Percentiles rank a stretch among this genome's conserved stretches.
Conservation (phyloP, 2,113 vertebrate species). For the Zosterops lateralis region DNA sequence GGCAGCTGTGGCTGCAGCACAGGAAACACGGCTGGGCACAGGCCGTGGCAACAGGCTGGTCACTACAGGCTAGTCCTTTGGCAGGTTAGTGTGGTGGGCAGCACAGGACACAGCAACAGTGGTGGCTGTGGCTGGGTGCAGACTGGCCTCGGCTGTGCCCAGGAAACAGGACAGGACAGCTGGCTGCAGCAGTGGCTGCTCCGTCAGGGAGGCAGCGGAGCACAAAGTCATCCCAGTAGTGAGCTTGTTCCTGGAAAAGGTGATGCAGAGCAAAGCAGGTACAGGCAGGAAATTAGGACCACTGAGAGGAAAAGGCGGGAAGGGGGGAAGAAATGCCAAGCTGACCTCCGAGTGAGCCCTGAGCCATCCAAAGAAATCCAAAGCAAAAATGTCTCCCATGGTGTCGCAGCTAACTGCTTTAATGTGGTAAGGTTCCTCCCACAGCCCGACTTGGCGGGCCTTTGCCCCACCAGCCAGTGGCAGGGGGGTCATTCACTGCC, state of each 20-base stretch:
- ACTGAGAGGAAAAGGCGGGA: not conserved
- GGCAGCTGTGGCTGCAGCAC: not conserved
- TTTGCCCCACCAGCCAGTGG: not conserved
- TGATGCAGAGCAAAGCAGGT: too few relatives aligned
- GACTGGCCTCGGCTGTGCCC: not conserved
- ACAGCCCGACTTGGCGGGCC: too few relatives aligned
- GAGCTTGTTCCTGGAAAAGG: not conserved
- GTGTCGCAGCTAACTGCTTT: not conserved
- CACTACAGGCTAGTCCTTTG: fast-evolving
- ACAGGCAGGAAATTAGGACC: not conserved
- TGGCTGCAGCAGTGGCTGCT: not conserved
- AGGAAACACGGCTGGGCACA: too few relatives aligned
- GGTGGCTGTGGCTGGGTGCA: too few relatives aligned
- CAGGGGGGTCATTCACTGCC: fast-evolving
- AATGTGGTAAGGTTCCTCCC: not conserved
- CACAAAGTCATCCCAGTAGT: fast-evolving
- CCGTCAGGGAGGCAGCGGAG: too few relatives aligned
- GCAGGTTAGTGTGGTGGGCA: not conserved
- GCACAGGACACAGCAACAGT: not conserved
- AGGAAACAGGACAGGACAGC: too few relatives aligned
- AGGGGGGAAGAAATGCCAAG: not conserved
- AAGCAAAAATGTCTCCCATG: fast-evolving
- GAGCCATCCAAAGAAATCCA: not conserved
- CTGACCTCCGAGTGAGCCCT: fast-evolving
- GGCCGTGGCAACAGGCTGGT: too few relatives aligned